Evolutionary conservation across 2,797 vertebrate genomes (phyloP).

Genomic region (Acanthiza pusilla): DNA sequence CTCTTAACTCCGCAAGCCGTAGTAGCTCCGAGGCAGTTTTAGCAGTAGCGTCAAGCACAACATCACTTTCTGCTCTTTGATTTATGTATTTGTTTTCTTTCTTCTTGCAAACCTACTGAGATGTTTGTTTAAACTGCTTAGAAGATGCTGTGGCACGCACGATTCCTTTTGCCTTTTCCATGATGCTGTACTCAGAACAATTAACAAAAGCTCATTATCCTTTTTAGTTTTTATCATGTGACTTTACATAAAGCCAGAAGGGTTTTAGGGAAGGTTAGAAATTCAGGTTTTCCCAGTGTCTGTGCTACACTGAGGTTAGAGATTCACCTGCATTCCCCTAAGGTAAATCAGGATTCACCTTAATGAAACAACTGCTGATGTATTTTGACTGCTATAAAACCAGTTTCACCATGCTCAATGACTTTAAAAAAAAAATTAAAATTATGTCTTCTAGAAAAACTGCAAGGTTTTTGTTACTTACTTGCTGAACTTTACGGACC

Average conservation of each 20-base stretch:
- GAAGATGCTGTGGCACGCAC: neutral
- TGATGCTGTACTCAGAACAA: neutral
- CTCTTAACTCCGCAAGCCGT: neutral
- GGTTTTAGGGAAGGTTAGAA: neutral
- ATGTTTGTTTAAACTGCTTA: neutral
- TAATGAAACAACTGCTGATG: neutral
- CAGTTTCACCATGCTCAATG: neutral
- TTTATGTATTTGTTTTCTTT: neutral
- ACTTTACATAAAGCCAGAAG: neutral
- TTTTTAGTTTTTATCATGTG: neutral
- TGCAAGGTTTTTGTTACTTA: conserved; percentile 64
- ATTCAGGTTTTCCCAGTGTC: neutral
- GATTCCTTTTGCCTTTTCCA: neutral
- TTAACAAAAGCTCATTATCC: neutral
- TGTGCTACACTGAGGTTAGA: neutral
- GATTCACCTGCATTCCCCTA: neutral
- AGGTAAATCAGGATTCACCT: neutral
- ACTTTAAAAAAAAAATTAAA: neutral
- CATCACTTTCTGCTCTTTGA: neutral
- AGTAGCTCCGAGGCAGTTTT: neutral
- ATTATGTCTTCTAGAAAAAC: conserved; percentile 66
- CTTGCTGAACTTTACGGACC: conserved; percentile 58
- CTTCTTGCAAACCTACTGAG: neutral
- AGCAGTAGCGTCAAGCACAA: neutral
- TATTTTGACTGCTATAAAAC: neutral